phyloP scores from a whole-genome alignment of 2,113 vertebrate genomes.

The Aphyosemion australe region DNA sequence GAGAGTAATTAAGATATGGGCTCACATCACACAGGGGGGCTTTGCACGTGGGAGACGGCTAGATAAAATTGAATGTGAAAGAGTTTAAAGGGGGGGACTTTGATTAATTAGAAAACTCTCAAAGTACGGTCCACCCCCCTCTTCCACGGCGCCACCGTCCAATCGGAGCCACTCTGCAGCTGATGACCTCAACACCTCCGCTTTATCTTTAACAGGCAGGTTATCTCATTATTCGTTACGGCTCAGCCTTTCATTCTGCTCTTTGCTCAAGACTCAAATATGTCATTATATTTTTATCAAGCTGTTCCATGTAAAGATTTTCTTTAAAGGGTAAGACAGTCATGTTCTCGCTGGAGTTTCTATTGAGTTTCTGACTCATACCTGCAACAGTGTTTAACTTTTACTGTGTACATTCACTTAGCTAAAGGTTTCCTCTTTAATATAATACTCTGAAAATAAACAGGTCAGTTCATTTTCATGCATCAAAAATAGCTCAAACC shows the following conservation, averaged over 20 bases:
- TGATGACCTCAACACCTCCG: slow-evolving; percentile 59
- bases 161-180: slow-evolving; percentile 49
- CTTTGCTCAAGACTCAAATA: slow-evolving; percentile 56
- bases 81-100: slow-evolving; percentile 67
- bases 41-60: slow-evolving; percentile 64
- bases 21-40: slow-evolving; percentile 68
- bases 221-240: slow-evolving; percentile 67
- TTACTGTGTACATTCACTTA: not conserved
- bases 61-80: slow-evolving; percentile 71
- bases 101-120: slow-evolving; percentile 78
- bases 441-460: too few relatives aligned
- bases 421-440: slow-evolving; percentile 5
- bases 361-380: slow-evolving; percentile 56
- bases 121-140: slow-evolving; percentile 48
- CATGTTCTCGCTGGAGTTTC: slow-evolving; percentile 41
- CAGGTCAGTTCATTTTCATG: too few relatives aligned
- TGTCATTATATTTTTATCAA: slow-evolving; percentile 70
- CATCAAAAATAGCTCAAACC: too few relatives aligned
- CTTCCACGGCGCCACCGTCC: slow-evolving; percentile 52
- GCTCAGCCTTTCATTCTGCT: slow-evolving; percentile 46
- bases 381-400: slow-evolving; percentile 13
- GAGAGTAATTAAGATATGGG: slow-evolving; percentile 79
- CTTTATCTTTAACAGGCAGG: slow-evolving; percentile 70
- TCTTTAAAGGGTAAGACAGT: slow-evolving; percentile 53
- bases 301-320: slow-evolving; percentile 66